A percentile compares a stretch with the other conserved stretches of the same genome.
Evolutionary conservation across 2,888 invertebrate species (phyloP).

Genomic region (Acheta domesticus): DNA sequence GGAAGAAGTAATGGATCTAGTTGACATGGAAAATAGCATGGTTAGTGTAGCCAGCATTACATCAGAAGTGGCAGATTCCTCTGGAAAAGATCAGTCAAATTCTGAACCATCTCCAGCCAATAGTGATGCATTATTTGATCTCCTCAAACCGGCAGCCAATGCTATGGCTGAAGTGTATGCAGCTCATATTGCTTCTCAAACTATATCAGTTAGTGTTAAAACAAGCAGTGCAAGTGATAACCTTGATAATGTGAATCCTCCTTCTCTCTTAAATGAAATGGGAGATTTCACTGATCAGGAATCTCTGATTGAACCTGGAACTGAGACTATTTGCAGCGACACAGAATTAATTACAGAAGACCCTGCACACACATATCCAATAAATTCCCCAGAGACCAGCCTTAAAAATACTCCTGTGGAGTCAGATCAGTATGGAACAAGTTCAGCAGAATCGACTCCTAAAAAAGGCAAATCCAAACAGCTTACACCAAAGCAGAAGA

Average conservation of each 20-base stretch:
- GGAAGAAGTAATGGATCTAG: conserved; percentile 53
- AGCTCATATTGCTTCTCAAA: conserved; percentile 19
- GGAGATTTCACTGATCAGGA: conserved; percentile 55
- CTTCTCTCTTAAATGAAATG: conserved; percentile 68
- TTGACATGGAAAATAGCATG: conserved; percentile 79
- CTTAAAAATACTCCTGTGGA: conserved; percentile 47
- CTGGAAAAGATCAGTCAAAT: conserved; percentile 51
- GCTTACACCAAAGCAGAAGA: conserved; percentile 73
- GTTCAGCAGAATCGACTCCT: conserved; percentile 72
- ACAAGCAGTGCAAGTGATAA: conserved; percentile 54
- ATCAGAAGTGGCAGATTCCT: conserved; percentile 67
- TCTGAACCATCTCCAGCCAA: conserved; percentile 43
- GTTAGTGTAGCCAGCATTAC: conserved; percentile 79
- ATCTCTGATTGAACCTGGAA: conserved; percentile 49
- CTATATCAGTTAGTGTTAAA: conserved; percentile 27
- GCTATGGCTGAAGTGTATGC: conserved; percentile 40
- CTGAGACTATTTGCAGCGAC: conserved; percentile 56
- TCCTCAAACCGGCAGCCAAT: conserved; percentile 52
- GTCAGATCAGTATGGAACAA: conserved; percentile 59
- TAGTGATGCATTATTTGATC: conserved; percentile 41
- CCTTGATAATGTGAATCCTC: conserved; percentile 67
- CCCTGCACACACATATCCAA: conserved; percentile 34
- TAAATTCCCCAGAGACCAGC: conserved; percentile 31
- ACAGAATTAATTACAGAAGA: conserved; percentile 54
- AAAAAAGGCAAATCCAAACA: conserved; percentile 54